phyloP scores from a whole-genome alignment of 2,888 invertebrate genomes.

The Ephialtes manifestator region DNA sequence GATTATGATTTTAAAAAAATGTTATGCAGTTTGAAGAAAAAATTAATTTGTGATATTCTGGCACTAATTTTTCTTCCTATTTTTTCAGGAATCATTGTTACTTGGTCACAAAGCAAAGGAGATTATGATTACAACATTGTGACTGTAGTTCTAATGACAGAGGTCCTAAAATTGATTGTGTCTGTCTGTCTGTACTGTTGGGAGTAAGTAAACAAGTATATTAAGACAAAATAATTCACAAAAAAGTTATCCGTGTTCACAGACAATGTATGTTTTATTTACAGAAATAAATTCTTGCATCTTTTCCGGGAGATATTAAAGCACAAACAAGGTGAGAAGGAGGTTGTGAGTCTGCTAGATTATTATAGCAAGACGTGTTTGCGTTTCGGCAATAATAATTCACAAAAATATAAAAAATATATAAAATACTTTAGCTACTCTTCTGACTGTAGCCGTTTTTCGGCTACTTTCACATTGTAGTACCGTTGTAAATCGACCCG shows the following conservation, averaged over 20 bases:
- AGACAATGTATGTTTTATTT: conserved; percentile 65
- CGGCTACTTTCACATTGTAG: no score
- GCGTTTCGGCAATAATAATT: no score
- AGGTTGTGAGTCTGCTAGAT: background rate
- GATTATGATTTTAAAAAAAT: no score
- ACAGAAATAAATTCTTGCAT: conserved; percentile 77
- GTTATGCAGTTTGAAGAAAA: no score
- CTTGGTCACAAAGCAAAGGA: conserved; percentile 94
- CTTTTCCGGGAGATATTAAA: conserved; percentile 78
- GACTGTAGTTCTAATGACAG: conserved; percentile 95
- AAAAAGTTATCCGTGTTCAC: conserved; percentile 43
- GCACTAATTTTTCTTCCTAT: conserved; percentile 11
- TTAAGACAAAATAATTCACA: conserved; percentile 2
- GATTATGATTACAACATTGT: conserved; percentile 96
- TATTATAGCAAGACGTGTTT: background rate
- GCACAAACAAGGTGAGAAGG: conserved; percentile 79
- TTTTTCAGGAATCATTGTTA: conserved; percentile 94
- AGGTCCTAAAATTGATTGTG: conserved; percentile 93
- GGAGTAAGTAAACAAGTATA: conserved; percentile 87
- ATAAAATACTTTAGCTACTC: no score
- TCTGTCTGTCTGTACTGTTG: conserved; percentile 91
- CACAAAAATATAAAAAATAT: no score
- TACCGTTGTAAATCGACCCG: background rate
- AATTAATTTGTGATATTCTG: background rate
- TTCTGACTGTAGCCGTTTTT: no score